Evolutionary conservation across 1,140 invertebrate genomes (phyloP).

Genomic region (Apis florea): DNA sequence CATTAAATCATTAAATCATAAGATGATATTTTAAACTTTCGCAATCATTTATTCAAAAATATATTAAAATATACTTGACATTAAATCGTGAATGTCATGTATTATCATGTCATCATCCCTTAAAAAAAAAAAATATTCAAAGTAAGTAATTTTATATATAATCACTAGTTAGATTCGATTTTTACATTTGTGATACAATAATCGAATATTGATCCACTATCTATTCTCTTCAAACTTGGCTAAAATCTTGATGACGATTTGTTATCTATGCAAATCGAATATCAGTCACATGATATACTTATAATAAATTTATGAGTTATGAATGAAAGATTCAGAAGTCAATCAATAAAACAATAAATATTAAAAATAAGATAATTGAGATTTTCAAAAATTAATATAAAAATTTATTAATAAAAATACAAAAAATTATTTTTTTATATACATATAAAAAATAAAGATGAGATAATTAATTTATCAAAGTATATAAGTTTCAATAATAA

Average conservation of each 20-base stretch:
- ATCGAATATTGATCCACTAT: neutral
- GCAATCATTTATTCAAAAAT: neutral
- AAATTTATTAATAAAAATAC: too few relatives aligned
- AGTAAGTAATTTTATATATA: constrained; percentile 36
- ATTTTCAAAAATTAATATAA: too few relatives aligned
- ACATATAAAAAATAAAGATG: too few relatives aligned
- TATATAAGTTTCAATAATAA: too few relatives aligned
- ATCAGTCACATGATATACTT: too few relatives aligned
- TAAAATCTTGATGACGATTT: neutral
- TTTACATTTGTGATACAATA: constrained; percentile 5
- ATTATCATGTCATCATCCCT: neutral
- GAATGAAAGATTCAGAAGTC: too few relatives aligned
- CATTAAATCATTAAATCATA: neutral
- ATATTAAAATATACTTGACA: neutral
- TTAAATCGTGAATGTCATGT: neutral
- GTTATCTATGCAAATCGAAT: too few relatives aligned
- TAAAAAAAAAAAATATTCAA: neutral
- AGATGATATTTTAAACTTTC: neutral
- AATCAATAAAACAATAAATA: too few relatives aligned
- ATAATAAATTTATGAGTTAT: too few relatives aligned
- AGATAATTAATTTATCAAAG: too few relatives aligned
- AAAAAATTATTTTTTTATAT: too few relatives aligned
- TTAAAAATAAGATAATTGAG: too few relatives aligned
- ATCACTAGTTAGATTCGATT: constrained; percentile 5
- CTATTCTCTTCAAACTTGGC: neutral